phyloP scores from a whole-genome alignment of 92 coral and sea anemone species.

The Epizoanthus scotinus region DNA sequence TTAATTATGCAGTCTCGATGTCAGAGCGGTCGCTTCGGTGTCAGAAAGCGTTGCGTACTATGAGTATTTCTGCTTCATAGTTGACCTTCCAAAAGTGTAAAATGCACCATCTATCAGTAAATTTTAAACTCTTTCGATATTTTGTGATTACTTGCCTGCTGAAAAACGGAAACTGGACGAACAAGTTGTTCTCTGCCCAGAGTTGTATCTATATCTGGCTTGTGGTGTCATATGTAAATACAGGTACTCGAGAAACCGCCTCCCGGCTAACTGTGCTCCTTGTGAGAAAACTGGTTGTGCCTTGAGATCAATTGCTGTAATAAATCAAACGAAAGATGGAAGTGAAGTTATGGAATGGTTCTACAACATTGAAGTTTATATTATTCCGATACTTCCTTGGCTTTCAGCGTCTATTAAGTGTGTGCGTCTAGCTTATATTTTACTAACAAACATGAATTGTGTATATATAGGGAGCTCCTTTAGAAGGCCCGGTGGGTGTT shows the following conservation, averaged over 20 bases:
- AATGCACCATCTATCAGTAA: not conserved
- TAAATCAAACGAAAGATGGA: not conserved
- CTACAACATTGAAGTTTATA: no score
- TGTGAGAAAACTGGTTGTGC: constrained; percentile 3
- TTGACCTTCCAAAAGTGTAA: not conserved
- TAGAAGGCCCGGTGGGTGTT: no score
- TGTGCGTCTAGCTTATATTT: no score
- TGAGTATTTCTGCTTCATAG: constrained; percentile 7
- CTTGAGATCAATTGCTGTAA: not conserved
- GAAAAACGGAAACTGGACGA: not conserved
- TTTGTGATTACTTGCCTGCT: not conserved
- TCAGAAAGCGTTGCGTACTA: constrained; percentile 18
- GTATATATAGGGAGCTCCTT: no score
- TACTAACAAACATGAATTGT: no score
- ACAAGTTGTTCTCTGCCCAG: not conserved
- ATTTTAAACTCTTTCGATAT: not conserved
- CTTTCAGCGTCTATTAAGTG: no score
- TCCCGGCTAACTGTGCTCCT: no score
- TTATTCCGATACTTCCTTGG: no score
- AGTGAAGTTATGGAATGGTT: no score
- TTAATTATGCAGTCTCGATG: constrained; percentile 44
- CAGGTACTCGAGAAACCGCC: not conserved
- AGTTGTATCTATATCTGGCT: constrained; percentile 23
- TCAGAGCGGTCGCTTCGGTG: constrained; percentile 37
- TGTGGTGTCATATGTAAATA: constrained; percentile 32